Base-by-base conservation (phyloP, 2,113 vertebrate genomes). In the Ammodramus savannarum region DNA sequence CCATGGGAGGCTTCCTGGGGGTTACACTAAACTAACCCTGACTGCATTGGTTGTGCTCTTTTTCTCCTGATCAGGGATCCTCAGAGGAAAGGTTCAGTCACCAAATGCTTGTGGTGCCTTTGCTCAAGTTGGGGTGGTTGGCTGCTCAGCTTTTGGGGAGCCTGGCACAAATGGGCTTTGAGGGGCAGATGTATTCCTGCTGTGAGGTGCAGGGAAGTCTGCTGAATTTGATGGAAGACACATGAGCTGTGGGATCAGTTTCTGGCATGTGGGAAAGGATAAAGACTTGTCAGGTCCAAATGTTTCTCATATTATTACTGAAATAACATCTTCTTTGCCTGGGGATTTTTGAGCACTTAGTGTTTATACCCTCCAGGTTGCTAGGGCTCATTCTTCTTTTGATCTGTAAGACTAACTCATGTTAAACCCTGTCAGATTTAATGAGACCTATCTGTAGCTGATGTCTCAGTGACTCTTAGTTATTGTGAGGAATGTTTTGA, bases 21-120 rank as follows among this genome's bases (percentile, higher is more conserved):
- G 2, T 63, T 83, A 9, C 16, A 2, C 7, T 69, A 34, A 26
- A 38, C 84, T 39, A 51, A 7, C 31, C 27, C 36, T 55, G 63
- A 31, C 22, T 25, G 34, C 23, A 3, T 19, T 0, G 11, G 16
- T 38, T 0, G 0, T 0, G 0, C 3, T 12, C 2, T 66, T 85
- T 63, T 51, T 32, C 31, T 39, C 25, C 26, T 44, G 23, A 8
- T 21, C 4, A 3, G 49, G 21, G 18, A 16, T 62, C 57, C 31
- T 78, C 27, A 26, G 41, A 34, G 61, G 41, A 43, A 44, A 27
- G 34, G 32, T 29, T 72, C 48, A 38, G 39, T 43, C 32, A 15
- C 23, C 54, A 72, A 68, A 46, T 27, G 49, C 43, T 67, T 3
- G 1, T 44, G 48, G 17, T 83, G 22, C 15, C 26, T 67, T 89